Conservation (phyloP, 2,888 invertebrate species). For the Tortricodes alternella region DNA sequence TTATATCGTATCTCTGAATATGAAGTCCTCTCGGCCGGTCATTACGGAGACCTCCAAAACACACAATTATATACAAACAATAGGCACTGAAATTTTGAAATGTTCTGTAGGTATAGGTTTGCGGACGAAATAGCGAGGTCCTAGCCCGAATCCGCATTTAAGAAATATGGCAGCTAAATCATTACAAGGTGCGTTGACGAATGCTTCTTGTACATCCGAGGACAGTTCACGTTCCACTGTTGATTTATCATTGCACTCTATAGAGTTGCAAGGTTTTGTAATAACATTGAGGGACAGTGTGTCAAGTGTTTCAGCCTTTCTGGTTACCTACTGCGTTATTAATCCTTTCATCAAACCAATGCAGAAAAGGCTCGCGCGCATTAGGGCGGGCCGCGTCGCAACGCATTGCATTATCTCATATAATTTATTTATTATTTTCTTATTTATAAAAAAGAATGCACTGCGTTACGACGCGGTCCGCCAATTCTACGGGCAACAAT, state of each 20-base stretch:
- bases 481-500: not conserved
- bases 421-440: no score
- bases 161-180: slow-evolving; percentile 57
- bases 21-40: slow-evolving; percentile 47
- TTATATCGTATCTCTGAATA: slow-evolving; percentile 76
- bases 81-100: slow-evolving; percentile 70
- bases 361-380: no score
- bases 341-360: slow-evolving; percentile 1
- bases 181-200: slow-evolving; percentile 59
- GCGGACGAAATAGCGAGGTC: slow-evolving; percentile 43
- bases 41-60: slow-evolving; percentile 44
- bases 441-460: no score
- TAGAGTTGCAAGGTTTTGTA: slow-evolving; percentile 1
- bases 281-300: no score
- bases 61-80: slow-evolving; percentile 62
- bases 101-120: slow-evolving; percentile 49
- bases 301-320: slow-evolving; percentile 22
- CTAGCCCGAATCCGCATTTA: slow-evolving; percentile 38
- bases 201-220: slow-evolving; percentile 60
- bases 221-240: slow-evolving; percentile 36
- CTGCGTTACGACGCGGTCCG: no score
- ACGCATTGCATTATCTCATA: no score
- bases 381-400: no score
- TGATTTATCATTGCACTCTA: slow-evolving; percentile 33
- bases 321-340: slow-evolving; percentile 5